phyloP scores from a whole-genome alignment of 1,140 invertebrate species.

The Myzus persicae region DNA sequence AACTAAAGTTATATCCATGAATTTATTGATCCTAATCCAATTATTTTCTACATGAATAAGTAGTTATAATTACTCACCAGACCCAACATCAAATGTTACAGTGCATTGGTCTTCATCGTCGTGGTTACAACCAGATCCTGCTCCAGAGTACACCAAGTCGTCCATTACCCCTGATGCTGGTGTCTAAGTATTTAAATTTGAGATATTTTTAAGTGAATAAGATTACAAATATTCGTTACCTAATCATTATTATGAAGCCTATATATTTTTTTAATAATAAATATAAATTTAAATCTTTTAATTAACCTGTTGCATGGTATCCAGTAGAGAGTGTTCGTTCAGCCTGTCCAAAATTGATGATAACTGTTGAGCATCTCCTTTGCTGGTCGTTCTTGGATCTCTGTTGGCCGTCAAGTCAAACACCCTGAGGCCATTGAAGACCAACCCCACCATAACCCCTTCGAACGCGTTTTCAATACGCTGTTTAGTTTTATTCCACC shows the following conservation, averaged over 20 bases:
- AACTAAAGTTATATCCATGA: background rate
- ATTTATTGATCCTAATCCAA: background rate
- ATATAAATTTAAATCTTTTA: background rate
- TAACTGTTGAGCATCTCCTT: conserved; percentile 78
- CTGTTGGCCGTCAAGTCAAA: conserved; percentile 85
- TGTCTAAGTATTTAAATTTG: conserved; percentile 69
- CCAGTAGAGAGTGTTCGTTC: conserved; percentile 66
- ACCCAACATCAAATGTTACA: conserved; percentile 80
- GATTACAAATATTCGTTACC: background rate
- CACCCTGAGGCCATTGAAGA: conserved; percentile 84
- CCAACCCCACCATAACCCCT: conserved; percentile 87
- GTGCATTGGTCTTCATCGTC: conserved; percentile 88
- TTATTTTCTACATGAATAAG: background rate
- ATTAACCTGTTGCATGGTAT: conserved; percentile 81
- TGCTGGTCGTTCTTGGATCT: conserved; percentile 75
- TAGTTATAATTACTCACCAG: conserved; percentile 67
- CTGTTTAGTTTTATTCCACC: conserved; percentile 73
- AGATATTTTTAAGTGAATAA: background rate
- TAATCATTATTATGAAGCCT: background rate
- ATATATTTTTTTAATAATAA: background rate
- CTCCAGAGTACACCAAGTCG: conserved; percentile 87
- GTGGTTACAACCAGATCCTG: conserved; percentile 84
- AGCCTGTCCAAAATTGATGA: conserved; percentile 75
- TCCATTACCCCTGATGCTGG: conserved; percentile 83
- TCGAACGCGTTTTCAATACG: conserved; percentile 80